Evolutionary conservation across 2,113 vertebrate genomes (phyloP).

Genomic region (Chunga burmeisteri): DNA sequence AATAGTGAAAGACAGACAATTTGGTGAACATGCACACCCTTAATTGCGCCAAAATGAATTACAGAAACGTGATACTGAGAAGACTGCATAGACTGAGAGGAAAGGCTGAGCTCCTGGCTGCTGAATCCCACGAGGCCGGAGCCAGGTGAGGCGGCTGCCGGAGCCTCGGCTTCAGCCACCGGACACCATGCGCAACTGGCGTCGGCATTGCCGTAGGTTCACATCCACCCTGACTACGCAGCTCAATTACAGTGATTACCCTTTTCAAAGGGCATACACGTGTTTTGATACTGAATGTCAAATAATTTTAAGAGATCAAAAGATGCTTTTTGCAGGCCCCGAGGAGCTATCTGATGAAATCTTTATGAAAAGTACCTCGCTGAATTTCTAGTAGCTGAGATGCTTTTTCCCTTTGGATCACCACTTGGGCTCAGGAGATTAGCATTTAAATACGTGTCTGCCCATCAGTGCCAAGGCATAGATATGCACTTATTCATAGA

Average conservation of each 20-base stretch:
- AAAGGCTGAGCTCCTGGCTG: not conserved
- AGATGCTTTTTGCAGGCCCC: not conserved
- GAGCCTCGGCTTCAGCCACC: not conserved
- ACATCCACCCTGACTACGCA: not conserved
- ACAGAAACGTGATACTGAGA: not conserved
- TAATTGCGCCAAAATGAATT: not conserved
- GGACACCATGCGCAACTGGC: rapidly evolving
- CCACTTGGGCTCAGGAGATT: not conserved
- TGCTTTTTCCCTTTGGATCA: not conserved
- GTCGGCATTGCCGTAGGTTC: rapidly evolving
- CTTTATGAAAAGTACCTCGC: not conserved
- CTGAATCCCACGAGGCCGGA: not conserved
- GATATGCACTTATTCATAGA: not conserved
- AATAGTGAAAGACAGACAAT: not conserved
- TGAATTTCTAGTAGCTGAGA: not conserved
- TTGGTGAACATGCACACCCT: not conserved
- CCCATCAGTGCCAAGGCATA: not conserved
- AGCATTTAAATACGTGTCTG: not conserved
- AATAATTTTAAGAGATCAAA: conserved; percentile 16
- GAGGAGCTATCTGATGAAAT: not conserved
- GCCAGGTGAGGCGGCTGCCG: not conserved
- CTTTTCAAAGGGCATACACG: not conserved
- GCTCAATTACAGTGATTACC: not conserved
- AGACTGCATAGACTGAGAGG: not conserved
- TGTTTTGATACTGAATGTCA: not conserved